Conservation (phyloP, 2,113 vertebrate species). For the Camelus bactrianus region DNA sequence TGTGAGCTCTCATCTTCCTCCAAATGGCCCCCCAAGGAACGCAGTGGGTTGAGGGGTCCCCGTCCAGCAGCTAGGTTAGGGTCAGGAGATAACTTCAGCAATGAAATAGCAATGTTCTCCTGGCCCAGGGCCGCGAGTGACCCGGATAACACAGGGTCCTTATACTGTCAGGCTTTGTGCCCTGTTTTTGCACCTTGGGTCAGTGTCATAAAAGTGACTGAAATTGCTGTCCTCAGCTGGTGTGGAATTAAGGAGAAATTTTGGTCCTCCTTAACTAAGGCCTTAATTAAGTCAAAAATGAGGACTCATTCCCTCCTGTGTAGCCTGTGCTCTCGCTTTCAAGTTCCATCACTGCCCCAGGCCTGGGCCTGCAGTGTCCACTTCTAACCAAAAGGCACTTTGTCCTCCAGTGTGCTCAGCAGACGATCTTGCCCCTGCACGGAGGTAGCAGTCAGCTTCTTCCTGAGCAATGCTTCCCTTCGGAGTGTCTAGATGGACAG, state of each 20-base stretch:
- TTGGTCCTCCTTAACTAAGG: slow-evolving; percentile 68
- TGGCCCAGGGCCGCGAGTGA: slow-evolving; percentile 41
- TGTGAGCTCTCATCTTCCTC: not conserved
- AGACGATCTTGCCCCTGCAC: not conserved
- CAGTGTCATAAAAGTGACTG: slow-evolving; percentile 57
- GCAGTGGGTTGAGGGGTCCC: not conserved
- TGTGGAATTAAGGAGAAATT: slow-evolving; percentile 59
- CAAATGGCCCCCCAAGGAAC: not conserved
- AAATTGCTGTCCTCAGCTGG: slow-evolving; percentile 58
- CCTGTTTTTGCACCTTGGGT: not conserved
- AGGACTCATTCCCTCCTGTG: slow-evolving; percentile 68
- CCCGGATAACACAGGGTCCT: slow-evolving; percentile 30
- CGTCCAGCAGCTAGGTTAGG: not conserved
- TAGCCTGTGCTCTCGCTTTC: slow-evolving; percentile 12
- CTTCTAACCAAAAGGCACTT: not conserved
- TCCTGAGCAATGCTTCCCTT: not conserved
- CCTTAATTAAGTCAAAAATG: slow-evolving; percentile 73
- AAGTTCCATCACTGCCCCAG: not conserved
- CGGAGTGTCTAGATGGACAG: not conserved
- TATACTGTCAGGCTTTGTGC: not conserved
- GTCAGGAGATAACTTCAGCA: slow-evolving; percentile 9
- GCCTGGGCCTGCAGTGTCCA: not conserved
- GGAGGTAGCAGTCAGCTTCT: not conserved
- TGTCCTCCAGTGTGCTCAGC: not conserved
- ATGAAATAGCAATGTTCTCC: slow-evolving; percentile 27